Base-by-base conservation (phyloP, 1,140 invertebrate species). In the Aphidius gifuensis region DNA sequence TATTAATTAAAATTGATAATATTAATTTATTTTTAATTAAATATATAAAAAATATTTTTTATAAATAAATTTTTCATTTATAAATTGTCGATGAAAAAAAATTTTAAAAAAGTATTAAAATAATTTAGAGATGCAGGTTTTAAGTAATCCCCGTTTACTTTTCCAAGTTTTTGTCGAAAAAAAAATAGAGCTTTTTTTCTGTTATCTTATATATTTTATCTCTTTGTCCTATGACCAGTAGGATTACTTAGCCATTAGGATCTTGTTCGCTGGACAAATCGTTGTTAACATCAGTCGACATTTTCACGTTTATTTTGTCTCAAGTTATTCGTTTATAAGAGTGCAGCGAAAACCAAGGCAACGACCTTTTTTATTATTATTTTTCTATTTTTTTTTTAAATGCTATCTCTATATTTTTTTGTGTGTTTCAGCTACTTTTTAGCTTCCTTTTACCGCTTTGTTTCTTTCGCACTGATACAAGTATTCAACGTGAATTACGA, bases 181-280 rank as follows among this genome's bases (percentile, higher is more conserved):
- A 23, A 32, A 32, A 32, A 32, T 32, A 32, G 16, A 16, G 16
- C 23, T 32, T 32, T 32, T 32, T 32, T 32, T 32, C 4, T 62
- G 32, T 45, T 45, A 59, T 62, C 55, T 57, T 48, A 55, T 32
- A 50, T 48, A 42, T n/a, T 45, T 44, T 54, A 42, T 47, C 21
- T 49, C 43, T 51, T 49, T 58, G 42, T 48, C 49, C 59, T 58
- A 62, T 64, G 39, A 53, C 59, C 62, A 49, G 55, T 38, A 54
- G 61, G 64, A 64, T 63, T 65, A 63, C 58, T 73, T 73, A 69
- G 68, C 74, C 72, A 77, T 78, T 78, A 78, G 74, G 71, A 71
- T 71, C 72, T 73, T 66, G 58, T 59, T 57, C 58, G 16, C 50
- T 57, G 66, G 68, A 75, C 74, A 74, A 76, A 76, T 75, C 72